Evolutionary conservation across 2,113 vertebrate species (phyloP).

Genomic region (Trematomus loennbergii): DNA sequence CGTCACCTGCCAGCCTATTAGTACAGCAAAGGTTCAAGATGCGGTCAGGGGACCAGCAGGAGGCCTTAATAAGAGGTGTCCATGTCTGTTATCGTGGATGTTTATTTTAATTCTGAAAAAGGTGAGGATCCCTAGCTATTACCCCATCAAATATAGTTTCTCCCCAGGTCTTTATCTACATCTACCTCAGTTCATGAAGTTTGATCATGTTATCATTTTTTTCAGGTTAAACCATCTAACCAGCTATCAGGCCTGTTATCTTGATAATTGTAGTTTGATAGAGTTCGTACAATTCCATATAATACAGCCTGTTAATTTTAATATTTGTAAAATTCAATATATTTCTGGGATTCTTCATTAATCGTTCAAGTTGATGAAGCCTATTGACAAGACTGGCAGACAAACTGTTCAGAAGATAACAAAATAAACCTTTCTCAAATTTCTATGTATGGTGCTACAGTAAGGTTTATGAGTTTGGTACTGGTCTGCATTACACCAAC

Average conservation of each 20-base stretch:
- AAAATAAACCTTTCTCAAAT: neutral
- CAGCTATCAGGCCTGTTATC: neutral
- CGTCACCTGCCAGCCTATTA: neutral
- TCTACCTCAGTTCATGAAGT: neutral
- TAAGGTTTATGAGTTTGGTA: neutral
- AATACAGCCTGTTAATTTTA: too few species aligned
- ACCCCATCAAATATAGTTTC: neutral
- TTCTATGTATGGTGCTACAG: too few species aligned
- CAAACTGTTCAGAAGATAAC: too few species aligned
- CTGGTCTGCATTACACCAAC: neutral
- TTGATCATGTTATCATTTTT: too few species aligned
- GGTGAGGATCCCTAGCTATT: too few species aligned
- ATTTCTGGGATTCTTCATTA: neutral
- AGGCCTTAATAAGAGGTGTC: neutral
- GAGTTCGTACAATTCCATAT: too few species aligned
- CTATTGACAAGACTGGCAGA: neutral
- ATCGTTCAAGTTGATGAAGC: neutral
- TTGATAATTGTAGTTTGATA: neutral
- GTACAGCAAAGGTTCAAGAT: slow-evolving; percentile 9
- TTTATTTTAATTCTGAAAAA: neutral
- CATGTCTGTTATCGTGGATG: neutral
- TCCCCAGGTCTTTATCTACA: neutral
- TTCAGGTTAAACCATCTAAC: neutral
- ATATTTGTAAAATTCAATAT: neutral
- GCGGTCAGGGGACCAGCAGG: slow-evolving; percentile 23